phyloP scores from a whole-genome alignment of 2,888 invertebrate genomes.

The Hypena proboscidalis region DNA sequence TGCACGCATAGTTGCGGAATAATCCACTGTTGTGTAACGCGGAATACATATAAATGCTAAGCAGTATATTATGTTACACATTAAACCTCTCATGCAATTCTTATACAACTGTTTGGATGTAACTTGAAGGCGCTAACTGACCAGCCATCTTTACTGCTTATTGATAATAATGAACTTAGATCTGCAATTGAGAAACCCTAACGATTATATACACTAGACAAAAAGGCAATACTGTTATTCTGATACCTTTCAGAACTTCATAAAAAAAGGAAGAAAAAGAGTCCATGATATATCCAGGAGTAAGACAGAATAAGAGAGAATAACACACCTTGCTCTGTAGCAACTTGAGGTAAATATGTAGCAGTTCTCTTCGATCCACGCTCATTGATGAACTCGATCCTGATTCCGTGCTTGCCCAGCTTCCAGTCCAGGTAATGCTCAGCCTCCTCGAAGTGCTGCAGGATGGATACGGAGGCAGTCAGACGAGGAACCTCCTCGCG shows the following conservation, averaged over 20 bases:
- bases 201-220: too few species aligned
- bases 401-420: conserved; percentile 97
- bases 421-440: conserved; percentile 98
- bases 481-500: conserved; percentile 96
- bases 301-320: background rate
- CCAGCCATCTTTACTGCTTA: too few species aligned
- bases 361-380: conserved; percentile 97
- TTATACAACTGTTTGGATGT: too few species aligned
- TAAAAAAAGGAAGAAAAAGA: too few species aligned
- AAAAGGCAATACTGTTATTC: too few species aligned
- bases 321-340: conserved; percentile 95
- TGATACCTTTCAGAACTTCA: too few species aligned
- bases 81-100: too few species aligned
- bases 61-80: background rate
- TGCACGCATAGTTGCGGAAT: background rate
- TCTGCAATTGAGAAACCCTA: too few species aligned
- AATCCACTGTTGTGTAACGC: background rate
- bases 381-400: conserved; percentile 98
- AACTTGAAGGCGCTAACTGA: too few species aligned
- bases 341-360: conserved; percentile 99
- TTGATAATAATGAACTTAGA: too few species aligned
- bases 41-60: background rate
- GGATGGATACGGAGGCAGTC: conserved; percentile 97
- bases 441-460: conserved; percentile 98
- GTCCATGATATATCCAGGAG: too few species aligned